Conservation (phyloP, 2,888 invertebrate genomes). For the Drosophila macrothrix region DNA sequence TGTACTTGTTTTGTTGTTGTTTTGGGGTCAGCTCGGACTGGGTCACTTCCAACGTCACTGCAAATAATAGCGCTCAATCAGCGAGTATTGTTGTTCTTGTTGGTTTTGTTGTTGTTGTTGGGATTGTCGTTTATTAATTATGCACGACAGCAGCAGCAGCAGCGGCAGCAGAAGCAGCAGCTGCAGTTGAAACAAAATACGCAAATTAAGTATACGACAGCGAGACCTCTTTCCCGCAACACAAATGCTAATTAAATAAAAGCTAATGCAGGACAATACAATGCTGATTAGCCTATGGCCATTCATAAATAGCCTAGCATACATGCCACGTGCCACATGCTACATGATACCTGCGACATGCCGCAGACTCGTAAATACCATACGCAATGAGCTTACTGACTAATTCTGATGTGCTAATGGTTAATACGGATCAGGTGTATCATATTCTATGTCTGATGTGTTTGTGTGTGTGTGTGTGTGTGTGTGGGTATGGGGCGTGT, state of each 20-base stretch:
- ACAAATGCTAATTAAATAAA: slow-evolving; percentile 38
- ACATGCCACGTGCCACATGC: slow-evolving; percentile 14
- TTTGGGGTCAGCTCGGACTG: slow-evolving; percentile 49
- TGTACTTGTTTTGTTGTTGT: slow-evolving; percentile 3
- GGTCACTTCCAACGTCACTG: slow-evolving; percentile 41
- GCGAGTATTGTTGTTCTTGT: slow-evolving; percentile 18
- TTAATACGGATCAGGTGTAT: slow-evolving; percentile 54
- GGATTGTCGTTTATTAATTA: slow-evolving; percentile 57
- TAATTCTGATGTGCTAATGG: slow-evolving; percentile 39
- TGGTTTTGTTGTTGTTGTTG: slow-evolving; percentile 10
- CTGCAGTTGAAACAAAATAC: slow-evolving; percentile 30
- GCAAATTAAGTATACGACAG: slow-evolving; percentile 57
- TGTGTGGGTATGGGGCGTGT: background rate
- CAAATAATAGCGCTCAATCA: slow-evolving; percentile 59
- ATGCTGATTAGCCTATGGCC: slow-evolving; percentile 48
- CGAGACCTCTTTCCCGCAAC: background rate
- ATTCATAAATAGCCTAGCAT: slow-evolving; percentile 26
- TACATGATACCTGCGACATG: slow-evolving; percentile 31
- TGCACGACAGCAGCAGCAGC: slow-evolving; percentile 27
- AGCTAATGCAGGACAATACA: slow-evolving; percentile 51
- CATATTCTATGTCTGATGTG: slow-evolving; percentile 17
- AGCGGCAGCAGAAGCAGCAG: slow-evolving; percentile 21
- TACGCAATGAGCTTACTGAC: slow-evolving; percentile 35
- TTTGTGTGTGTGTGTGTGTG: background rate
- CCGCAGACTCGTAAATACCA: slow-evolving; percentile 33